Evolutionary conservation across 2,797 vertebrate genomes (phyloP), one percentile per base, ranked within the genome.

Genomic region (Myotis pilosus): DNA sequence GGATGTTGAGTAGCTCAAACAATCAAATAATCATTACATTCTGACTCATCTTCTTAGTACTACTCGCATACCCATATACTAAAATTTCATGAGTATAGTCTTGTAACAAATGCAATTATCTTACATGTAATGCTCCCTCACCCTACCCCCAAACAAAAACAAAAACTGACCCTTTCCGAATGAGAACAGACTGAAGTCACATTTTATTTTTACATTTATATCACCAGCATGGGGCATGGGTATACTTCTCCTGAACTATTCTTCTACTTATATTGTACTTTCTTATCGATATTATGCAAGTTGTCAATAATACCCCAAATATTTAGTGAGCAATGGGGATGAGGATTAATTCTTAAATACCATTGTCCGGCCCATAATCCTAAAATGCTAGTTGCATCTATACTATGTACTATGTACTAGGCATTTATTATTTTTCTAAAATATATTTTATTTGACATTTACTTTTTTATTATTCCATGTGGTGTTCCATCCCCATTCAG

Each of bases 391-490:
- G 9, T 66, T 69, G 9, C 6, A 62, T 36, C 7, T n/a, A n/a
- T n/a, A n/a, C n/a, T n/a, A n/a, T 82, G 3, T 53, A 36, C 44
- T 76, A 22, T 38, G 4, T 38, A 81, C 10, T 72, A 13, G 15
- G 20, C 17, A 16, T 33, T 5, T n/a, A 53, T 64, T 80, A 60
- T 80, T 87, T 87, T 86, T 41, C 20, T 38, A 53, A 95, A 84
- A 19, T 30, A 6, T n/a, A 19, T 33, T 47, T 80, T 20, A 30
- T 22, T 51, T 51, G 30, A 72, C 3, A 30, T 69, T 71, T 79
- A 28, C 6, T 51, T 80, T 81, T 47, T 33, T 25, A 38, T 57
- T 66, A 60, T 6, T 76, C 25, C 71, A 20, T 9, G 3, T 66
- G 16, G 4, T 38, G 3, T 16, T 28, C 10, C 11, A n/a, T 15